Base-by-base conservation (phyloP, 2,797 vertebrate genomes). In the Takifugu ocellatus region DNA sequence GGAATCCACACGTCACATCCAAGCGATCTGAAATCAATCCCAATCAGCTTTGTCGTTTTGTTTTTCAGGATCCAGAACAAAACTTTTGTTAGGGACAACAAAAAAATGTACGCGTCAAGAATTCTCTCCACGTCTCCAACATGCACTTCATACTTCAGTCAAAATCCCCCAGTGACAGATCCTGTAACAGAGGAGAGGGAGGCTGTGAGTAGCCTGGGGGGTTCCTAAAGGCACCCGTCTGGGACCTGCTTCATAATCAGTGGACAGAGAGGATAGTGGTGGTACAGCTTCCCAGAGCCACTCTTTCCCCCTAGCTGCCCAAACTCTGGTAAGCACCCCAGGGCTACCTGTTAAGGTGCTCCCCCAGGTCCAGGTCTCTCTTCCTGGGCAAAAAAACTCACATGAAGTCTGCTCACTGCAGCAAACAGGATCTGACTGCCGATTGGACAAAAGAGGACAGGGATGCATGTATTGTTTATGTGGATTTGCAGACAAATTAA, bases 231-330 rank as follows among this genome's bases (percentile, higher is more conserved):
- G 89, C 89, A 86, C 89, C 86, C 87, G 84, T 84, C 85, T 89
- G 89, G 87, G 89, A 90, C 87, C 85, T 86, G 87, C 87, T 88
- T 88, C 87, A 89, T 90, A 89, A 89, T 90, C 86, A 90, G 87
- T 86, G 86, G 87, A 90, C 86, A 89, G 86, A 86, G 82, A 87
- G 84, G 81, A 87, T 84, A 84, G 86, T 83, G 86, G 84, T 84
- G 85, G 75, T 86, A 80, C 67, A 49, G 77, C 81, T 86, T 88
- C 75, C 83, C 78, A 82, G 74, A 88, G 82, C 81, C 85, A 84
- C 78, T 83, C 78, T 81, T 80, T 82, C 85, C 86, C 82, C 79
- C 75, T 74, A 81, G 84, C 83, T 85, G 85, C 83, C 83, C 85
- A 61, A 85, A 83, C 86, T 83, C 79, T 82, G 81, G 79, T 84